A percentile compares a stretch with the other conserved stretches of the same genome.
Evolutionary conservation across 2,888 invertebrate genomes (phyloP).

Genomic region (Coremacera marginata): DNA sequence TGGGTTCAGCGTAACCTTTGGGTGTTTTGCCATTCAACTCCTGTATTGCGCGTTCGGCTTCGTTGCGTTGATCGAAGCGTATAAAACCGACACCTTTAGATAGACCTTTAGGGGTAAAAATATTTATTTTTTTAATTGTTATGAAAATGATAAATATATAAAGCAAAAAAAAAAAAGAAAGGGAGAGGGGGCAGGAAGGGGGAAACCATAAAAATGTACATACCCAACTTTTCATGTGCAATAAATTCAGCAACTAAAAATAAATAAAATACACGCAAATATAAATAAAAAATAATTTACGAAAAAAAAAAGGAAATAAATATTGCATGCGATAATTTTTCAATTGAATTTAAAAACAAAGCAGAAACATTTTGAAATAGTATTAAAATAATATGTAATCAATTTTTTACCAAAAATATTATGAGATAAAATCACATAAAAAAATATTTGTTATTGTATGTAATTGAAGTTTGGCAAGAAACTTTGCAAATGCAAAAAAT

Average conservation of each 20-base stretch:
- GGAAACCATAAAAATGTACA: not conserved
- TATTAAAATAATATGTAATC: no score
- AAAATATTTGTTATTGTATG: no score
- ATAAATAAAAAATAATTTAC: constrained; percentile 2
- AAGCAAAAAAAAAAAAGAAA: not conserved
- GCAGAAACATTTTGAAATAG: no score
- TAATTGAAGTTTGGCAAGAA: not conserved
- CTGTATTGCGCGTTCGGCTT: constrained; percentile 92
- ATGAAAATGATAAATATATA: no score
- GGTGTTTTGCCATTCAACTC: constrained; percentile 92
- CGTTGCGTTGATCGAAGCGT: constrained; percentile 90
- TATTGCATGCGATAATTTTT: not conserved
- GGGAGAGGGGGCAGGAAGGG: no score
- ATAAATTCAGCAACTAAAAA: constrained; percentile 48
- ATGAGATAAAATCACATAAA: no score
- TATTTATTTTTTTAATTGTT: not conserved
- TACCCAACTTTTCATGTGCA: constrained; percentile 42
- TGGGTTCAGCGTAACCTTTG: constrained; percentile 88
- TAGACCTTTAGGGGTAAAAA: constrained; percentile 74
- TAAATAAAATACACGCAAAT: constrained; percentile 38
- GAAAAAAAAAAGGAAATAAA: constrained; percentile 9
- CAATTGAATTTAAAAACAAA: no score
- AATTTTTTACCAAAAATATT: no score
- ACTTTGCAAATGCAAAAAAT: not conserved
- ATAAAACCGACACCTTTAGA: constrained; percentile 96